Base-by-base conservation (phyloP, 2,113 vertebrate genomes). In the Triplophysa siluroides region DNA sequence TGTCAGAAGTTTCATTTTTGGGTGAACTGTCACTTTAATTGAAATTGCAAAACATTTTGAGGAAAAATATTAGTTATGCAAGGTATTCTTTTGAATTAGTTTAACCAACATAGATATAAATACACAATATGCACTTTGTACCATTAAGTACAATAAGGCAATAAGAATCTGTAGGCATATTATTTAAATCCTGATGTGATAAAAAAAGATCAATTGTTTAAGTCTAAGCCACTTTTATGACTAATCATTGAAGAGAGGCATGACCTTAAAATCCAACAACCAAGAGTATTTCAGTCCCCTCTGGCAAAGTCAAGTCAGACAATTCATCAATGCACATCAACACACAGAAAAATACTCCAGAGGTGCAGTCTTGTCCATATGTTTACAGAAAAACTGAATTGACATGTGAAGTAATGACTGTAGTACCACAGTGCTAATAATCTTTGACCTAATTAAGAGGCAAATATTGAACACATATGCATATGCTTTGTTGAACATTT, bases 401-500 rank as follows among this genome's bases (percentile, higher is more conserved):
- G 41, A 26, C 41, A 47, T 12, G 45, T 75, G 41, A 75, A 62
- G 62, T 19, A 62, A 26, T 24, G 56, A 75, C 18, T 14, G 41
- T 75, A 62, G 19, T 26, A n/a, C 43, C 67, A 54, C 24, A 56
- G 50, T 18, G 8, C 45, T 69, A 69, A 69, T 69, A 16, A 71
- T 26, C 45, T 24, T 43, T 62, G 38, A 45, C 33, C 21, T 18
- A 47, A 26, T 63, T 41, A 73, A 12, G 5, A 47, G 58, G 38
- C 16, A 45, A 47, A 62, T 47, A 47, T 8, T 75, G 9, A 62
- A 75, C 23, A 75, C 21, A 63, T 29, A 63, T 62, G 38, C n/a
- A 47, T 75, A 45, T 75, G 52, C 19, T 72, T 72, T 72, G 56
- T 21, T 72, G 16, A 74, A 74, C 24, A 74, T 43, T 45, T 61